Percentiles rank a stretch among this genome's conserved stretches.
These are phyloP conservation scores for Phorcus lineatus DNA, from an alignment of 2,888 invertebrate genomes.

Conservation along the genomic window DNA sequence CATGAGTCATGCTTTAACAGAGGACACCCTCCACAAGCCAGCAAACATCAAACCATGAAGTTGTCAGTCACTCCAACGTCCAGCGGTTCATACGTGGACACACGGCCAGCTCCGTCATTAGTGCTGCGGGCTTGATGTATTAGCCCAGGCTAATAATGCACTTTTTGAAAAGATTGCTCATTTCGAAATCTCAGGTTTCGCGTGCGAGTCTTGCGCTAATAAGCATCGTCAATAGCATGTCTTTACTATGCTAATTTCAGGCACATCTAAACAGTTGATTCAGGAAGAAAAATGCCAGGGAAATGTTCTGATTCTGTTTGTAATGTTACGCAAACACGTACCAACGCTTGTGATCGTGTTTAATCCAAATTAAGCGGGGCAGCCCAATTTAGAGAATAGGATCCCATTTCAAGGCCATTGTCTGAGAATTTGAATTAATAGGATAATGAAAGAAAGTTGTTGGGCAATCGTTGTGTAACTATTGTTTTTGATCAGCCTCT, in stretches of 20 bases:
- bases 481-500: no score
- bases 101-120: not conserved
- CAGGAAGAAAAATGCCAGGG: not conserved
- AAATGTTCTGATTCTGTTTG: not conserved
- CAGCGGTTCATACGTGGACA: not conserved
- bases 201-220: not conserved
- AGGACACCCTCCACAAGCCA: not conserved
- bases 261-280: conserved; percentile 13
- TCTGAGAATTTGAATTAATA: not conserved
- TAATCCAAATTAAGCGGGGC: not conserved
- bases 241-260: conserved; percentile 15
- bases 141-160: not conserved
- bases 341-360: not conserved
- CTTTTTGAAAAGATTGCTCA: conserved; percentile 5
- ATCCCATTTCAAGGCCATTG: not conserved
- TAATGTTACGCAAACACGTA: conserved; percentile 20
- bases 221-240: conserved; percentile 5
- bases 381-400: not conserved
- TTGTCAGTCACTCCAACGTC: not conserved
- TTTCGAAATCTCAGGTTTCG: conserved; percentile 14
- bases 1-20: not conserved
- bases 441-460: not conserved
- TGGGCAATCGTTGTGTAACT: no score
- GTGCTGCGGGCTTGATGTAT: not conserved
- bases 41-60: not conserved